Base-by-base conservation (phyloP, 2,888 invertebrate genomes). In the Encarsia formosa region DNA sequence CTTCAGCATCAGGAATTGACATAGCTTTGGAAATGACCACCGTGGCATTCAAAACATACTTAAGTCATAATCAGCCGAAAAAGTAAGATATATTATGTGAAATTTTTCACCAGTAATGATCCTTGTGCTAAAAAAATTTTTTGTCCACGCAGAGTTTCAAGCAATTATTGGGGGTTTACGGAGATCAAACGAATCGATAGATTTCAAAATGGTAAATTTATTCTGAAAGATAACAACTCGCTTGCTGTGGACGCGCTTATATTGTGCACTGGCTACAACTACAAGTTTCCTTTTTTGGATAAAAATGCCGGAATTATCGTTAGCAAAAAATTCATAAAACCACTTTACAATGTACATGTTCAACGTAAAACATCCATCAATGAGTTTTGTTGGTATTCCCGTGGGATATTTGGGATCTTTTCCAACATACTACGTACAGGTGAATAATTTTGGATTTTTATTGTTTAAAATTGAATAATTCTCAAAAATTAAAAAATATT, bases 261-360 rank as follows among this genome's bases (percentile, higher is more conserved):
- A 58, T 81, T 83, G 66, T 87, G 87, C 65, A 90, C 90, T 65
- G 90, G 91, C 1, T 91, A 88, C 69, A 76, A 78, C 50, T 87
- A 82, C 69, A 78, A 75, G 55, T 87, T 85, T 64, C 85, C 86
- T 1, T 90, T 89, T 74, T 70, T 91, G 37, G 77, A 82, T 56
- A 73, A 78, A 29, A 79, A 76, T 13, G 83, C 84, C 58, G 81
- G 81, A 1, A 75, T 89, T 32, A 77, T 2, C 2, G 45, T 55
- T 0, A 31, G 49, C 9, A 43, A 49, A 4, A 79, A 86, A 70
- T 77, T 84, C 66, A 79, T 90, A 4, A 75, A 79, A 34, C 86
- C 88, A 0, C 76, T 91, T 13, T 88, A 88, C 73, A 85, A 85
- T n/a, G 63, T 88, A 91, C 63, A 75, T 88, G 45, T 80, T 91